These are phyloP conservation scores for Nudaria mundana DNA, from an alignment of 2,888 invertebrate species.

Conservation along the genomic window DNA sequence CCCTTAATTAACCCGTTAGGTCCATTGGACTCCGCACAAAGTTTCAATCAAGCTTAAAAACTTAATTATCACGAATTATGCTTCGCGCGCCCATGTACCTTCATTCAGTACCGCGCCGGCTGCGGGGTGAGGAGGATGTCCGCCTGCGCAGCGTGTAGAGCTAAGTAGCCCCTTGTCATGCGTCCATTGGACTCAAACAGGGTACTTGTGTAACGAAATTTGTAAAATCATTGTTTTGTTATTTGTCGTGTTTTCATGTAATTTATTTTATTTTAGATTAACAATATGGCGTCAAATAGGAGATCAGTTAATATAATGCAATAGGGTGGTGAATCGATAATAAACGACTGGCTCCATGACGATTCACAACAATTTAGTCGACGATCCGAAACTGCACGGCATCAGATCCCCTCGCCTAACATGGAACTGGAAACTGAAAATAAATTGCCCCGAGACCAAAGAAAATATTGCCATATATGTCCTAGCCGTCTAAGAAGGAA, in stretches of 20 bases:
- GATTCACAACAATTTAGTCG: too few species aligned
- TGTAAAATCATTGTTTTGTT: neutral
- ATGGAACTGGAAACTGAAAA: constrained; percentile 1
- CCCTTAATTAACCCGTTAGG: too few species aligned
- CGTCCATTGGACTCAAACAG: neutral
- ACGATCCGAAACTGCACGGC: too few species aligned
- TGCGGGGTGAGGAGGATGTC: neutral
- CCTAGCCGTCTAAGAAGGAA: constrained; percentile 6
- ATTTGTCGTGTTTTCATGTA: neutral
- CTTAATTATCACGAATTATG: too few species aligned
- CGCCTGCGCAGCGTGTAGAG: neutral
- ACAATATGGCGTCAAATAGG: neutral
- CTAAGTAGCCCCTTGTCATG: neutral
- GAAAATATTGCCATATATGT: constrained; percentile 8
- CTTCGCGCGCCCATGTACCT: neutral
- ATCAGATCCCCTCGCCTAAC: neutral
- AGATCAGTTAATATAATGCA: neutral
- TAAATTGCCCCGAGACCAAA: constrained; percentile 7
- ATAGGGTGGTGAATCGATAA: too few species aligned
- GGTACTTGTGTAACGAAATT: neutral
- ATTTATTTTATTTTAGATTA: neutral
- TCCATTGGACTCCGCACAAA: too few species aligned
- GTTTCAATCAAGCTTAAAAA: too few species aligned
- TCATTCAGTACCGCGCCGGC: neutral
- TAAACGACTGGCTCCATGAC: too few species aligned